These are phyloP conservation scores for Macropodus opercularis DNA, from an alignment of 2,797 vertebrate species.

Conservation along the genomic window DNA sequence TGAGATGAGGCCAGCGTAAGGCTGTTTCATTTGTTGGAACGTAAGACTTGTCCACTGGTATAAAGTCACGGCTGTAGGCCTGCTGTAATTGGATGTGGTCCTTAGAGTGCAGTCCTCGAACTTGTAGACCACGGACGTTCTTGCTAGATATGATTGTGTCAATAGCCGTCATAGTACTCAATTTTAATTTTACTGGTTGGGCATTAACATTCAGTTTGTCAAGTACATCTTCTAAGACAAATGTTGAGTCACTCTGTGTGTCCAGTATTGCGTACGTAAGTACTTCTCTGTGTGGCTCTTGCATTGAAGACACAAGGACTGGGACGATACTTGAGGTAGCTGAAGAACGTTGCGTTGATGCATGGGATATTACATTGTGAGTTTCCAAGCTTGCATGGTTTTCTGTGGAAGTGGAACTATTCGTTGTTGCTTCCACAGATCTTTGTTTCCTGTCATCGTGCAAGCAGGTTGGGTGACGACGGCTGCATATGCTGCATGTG, in stretches of 20 bases:
- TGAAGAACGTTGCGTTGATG: constrained; percentile 1
- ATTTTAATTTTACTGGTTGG: constrained; percentile 41
- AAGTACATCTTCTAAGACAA: constrained; percentile 42
- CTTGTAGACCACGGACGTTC: constrained; percentile 13
- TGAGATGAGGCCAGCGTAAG: constrained; percentile 30
- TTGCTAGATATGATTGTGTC: constrained; percentile 49
- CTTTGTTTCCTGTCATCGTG: constrained; percentile 13
- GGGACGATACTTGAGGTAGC: constrained; percentile 54
- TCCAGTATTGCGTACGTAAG: constrained; percentile 37
- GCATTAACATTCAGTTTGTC: constrained; percentile 16
- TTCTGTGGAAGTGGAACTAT: neutral
- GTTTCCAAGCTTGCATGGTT: constrained; percentile 1
- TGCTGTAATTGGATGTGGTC: neutral
- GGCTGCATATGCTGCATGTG: constrained; percentile 23
- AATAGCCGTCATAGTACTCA: constrained; percentile 36
- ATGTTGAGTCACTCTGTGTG: constrained; percentile 48
- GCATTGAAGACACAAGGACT: constrained; percentile 37
- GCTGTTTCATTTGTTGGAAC: constrained; percentile 31
- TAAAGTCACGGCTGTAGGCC: constrained; percentile 21
- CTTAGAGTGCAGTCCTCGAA: constrained; percentile 9
- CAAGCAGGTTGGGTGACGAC: constrained; percentile 44
- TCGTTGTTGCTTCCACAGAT: neutral
- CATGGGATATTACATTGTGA: constrained; percentile 22
- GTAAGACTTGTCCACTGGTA: constrained; percentile 40
- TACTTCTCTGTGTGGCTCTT: constrained; percentile 36